Base-by-base conservation (phyloP, 2,113 vertebrate species). In the Dryoscopus gambensis region DNA sequence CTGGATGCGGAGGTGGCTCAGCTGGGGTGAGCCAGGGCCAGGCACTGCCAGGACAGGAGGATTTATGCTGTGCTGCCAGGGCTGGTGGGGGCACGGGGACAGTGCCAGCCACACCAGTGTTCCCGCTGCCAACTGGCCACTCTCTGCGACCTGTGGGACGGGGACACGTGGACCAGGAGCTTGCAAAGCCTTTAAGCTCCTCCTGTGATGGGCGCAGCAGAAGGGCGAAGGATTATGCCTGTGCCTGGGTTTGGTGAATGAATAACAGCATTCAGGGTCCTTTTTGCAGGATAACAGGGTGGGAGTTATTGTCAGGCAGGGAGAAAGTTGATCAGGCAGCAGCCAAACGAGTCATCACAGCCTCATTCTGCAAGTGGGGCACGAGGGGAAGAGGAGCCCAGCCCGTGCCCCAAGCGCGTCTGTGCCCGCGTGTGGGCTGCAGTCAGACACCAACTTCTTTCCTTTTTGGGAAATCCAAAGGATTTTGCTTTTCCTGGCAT, bases 321-420 rank as follows among this genome's bases (percentile, higher is more conserved):
- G 39, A 62, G 39, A 83, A 76, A 75, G 56, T 13, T 22, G 31
- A 47, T 64, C 56, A 24, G 67, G 76, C 40, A 71, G 55, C 52
- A n/a, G 71, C 62, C 56, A 37, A 42, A 42, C 0, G 52, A 77
- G 63, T 11, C 6, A 7, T 16, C 22, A 3, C 40, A 60, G 70
- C 53, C 86, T n/a, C 0, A 2, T 59, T 35, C 46, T 83, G 80
- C 80, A 10, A 5, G 8, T 1, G 15, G 28, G 46, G 53, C 75
- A 53, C 0, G 3, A 67, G 75, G 70, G 0, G 1, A 71, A 27
- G 59, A 27, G 71, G 16, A 57, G 47, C 69, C 44, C 77, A 12
- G 63, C 39, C 40, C 0, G 2, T 52, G 30, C 52, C 88, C 69
- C 0, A 0, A 5, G 24, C 0, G 5, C 0, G 10, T 22, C 56